Percentiles rank a stretch among this genome's conserved stretches.
Evolutionary conservation across 2,888 invertebrate species (phyloP).

Genomic region (Sialis lutaria): DNA sequence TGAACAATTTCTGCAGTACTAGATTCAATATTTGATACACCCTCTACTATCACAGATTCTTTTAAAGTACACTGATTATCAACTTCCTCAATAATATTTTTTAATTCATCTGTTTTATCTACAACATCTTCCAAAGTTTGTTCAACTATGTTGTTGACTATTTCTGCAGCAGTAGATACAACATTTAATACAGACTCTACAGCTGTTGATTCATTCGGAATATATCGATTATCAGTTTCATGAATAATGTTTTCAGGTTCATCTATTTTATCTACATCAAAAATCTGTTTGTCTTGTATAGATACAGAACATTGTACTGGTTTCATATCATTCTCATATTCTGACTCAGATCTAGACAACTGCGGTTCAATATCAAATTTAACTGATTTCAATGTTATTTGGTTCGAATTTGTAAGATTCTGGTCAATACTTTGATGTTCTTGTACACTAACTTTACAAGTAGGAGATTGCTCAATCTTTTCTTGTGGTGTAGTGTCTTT

Average conservation of each 20-base stretch:
- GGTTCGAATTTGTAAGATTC: neutral
- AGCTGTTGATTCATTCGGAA: neutral
- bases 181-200: neutral
- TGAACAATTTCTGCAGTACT: neutral
- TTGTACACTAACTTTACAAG: neutral
- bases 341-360: neutral
- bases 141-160: too few relatives aligned
- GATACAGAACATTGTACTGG: slow-evolving; percentile 4
- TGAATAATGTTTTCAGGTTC: slow-evolving; percentile 16
- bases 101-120: slow-evolving; percentile 18
- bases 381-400: neutral
- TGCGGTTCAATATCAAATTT: neutral
- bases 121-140: slow-evolving; percentile 8
- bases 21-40: neutral
- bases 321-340: neutral
- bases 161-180: neutral
- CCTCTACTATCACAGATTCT: neutral
- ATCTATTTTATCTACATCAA: slow-evolving; percentile 17
- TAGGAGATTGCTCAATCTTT: neutral
- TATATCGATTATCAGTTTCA: slow-evolving; percentile 12
- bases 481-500: neutral
- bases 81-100: slow-evolving; percentile 15
- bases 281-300: neutral
- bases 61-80: slow-evolving; percentile 7
- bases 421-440: neutral